Evolutionary conservation across 2,888 invertebrate species (phyloP), one percentile per base, ranked within the genome.

Genomic region (Thera britannica): DNA sequence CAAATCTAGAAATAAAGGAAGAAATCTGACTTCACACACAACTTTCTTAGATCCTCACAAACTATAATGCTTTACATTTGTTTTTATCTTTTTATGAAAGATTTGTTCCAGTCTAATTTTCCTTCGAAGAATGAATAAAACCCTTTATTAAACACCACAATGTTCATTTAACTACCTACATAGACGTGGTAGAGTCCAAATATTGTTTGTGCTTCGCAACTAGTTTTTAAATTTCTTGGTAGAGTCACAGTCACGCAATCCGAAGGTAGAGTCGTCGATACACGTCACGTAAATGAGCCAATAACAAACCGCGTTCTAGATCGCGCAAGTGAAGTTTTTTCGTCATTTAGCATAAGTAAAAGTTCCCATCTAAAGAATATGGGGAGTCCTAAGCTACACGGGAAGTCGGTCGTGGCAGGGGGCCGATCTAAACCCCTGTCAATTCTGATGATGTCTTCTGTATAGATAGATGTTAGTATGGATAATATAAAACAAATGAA

Each of bases 381-480:
- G 79, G 86, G 86, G 83, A 85, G 87, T 88, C 87, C 86, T 48
- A 65, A 76, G 84, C 82, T 86, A 85, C 86, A 76, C 78, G 79
- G 86, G 75, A 68, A 74, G 76, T 82, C 81, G 85, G 86, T 83
- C 55, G 75, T 81, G 84, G 81, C 80, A 80, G 81, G 74, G 82
- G 81, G 83, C 86, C 86, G 86, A 82, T 71, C 72, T 79, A 82
- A 85, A 66, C 74, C 81, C 76, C 78, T 79, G 82, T 79, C 80
- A 81, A 52, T 52, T 82, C 85, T 83, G 81, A 82, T 82, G 46
- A 79, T 82, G 82, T 79, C 83, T 79, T 75, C 78, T 75, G 55
- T 71, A 51, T 48, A 63, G 79, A 72, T 75, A 80, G 52, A 52
- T 52, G 34, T 52, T 52, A 34, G 52, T 52, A 52, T 34, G 52